Evolutionary conservation across 2,113 vertebrate genomes (phyloP).

Genomic region (Aramus guarauna): DNA sequence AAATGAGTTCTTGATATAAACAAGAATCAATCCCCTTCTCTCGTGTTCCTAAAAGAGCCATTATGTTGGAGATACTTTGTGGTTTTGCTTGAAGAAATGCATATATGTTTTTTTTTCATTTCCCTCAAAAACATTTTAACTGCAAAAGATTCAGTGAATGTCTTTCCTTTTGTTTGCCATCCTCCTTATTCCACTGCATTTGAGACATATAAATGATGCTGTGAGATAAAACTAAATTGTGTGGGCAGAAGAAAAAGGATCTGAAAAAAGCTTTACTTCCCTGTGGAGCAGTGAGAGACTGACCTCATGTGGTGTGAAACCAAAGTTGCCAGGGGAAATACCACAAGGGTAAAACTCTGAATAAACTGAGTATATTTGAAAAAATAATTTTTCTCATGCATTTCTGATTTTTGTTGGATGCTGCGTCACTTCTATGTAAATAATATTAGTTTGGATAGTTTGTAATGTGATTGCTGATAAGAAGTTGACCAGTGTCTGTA

Average conservation of each 20-base stretch:
- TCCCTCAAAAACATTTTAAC: not conserved
- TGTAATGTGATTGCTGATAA: not conserved
- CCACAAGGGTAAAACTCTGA: not conserved
- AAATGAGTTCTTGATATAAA: not conserved
- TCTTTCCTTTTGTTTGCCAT: not conserved
- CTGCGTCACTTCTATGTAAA: not conserved
- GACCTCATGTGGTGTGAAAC: slow-evolving; percentile 58
- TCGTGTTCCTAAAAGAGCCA: not conserved
- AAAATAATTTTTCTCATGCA: not conserved
- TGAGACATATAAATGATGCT: not conserved
- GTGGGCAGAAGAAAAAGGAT: not conserved
- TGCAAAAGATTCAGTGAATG: not conserved
- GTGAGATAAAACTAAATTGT: not conserved
- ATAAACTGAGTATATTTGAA: not conserved
- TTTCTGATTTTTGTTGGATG: not conserved
- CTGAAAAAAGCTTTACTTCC: not conserved
- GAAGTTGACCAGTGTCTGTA: not conserved
- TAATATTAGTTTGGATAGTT: not conserved
- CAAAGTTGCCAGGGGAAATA: not conserved
- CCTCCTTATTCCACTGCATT: not conserved
- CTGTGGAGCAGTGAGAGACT: slow-evolving; percentile 43
- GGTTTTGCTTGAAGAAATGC: not conserved
- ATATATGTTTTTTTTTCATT: not conserved
- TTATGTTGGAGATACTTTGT: not conserved
- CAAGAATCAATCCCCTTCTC: not conserved